A percentile compares a stretch with the other conserved stretches of the same genome.
phyloP scores from a whole-genome alignment of 2,797 vertebrate species.

The Anas capensis region DNA sequence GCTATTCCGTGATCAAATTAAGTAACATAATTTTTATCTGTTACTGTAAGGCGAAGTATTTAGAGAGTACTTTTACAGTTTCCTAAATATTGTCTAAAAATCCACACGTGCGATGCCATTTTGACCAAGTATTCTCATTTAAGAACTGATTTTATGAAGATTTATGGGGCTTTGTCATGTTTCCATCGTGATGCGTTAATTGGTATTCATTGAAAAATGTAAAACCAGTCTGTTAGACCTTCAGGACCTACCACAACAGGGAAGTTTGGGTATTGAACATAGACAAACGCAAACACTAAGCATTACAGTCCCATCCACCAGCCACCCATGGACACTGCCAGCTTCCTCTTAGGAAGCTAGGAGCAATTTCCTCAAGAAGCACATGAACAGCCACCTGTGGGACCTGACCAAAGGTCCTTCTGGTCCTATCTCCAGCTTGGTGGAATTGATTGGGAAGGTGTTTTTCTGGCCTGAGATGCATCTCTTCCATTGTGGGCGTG shows the following conservation, averaged over 20 bases:
- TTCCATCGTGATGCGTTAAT: background rate
- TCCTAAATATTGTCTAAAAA: slow-evolving; percentile 3
- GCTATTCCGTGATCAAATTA: slow-evolving; percentile 9
- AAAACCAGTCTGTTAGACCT: background rate
- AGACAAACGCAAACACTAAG: background rate
- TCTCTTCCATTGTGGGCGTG: background rate
- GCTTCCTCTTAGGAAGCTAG: background rate
- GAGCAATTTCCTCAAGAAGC: background rate
- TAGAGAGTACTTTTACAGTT: slow-evolving; percentile 16
- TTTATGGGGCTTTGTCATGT: background rate
- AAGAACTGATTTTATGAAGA: background rate
- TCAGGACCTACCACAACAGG: background rate
- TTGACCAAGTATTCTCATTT: slow-evolving; percentile 5
- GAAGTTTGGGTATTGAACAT: background rate
- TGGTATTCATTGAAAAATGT: background rate
- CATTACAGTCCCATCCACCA: background rate
- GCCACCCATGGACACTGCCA: background rate
- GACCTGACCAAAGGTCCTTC: background rate
- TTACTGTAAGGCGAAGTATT: slow-evolving; percentile 26
- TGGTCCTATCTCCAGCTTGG: background rate
- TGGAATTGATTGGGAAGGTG: background rate
- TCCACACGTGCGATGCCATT: background rate
- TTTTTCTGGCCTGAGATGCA: background rate
- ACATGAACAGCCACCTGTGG: rapidly evolving
- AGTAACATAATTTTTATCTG: slow-evolving; percentile 36